Conservation (phyloP, 1,140 invertebrate species). For the Eurosta solidaginis region DNA sequence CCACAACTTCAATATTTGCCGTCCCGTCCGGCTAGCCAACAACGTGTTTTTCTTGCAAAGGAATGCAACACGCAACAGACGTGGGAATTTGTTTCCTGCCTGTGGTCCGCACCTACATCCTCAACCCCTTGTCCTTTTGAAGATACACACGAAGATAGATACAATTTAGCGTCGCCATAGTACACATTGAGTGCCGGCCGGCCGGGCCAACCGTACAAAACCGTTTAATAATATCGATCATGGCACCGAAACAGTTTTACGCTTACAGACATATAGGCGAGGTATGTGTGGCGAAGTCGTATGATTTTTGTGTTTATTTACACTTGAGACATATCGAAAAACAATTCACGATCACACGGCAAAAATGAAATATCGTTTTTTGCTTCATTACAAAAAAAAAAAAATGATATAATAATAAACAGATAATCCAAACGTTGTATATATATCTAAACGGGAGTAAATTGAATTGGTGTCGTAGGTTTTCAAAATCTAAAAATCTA, state of each 20-base stretch:
- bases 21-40: too few relatives aligned
- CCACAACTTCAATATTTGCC: neutral
- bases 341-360: constrained; percentile 25
- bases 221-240: constrained; percentile 19
- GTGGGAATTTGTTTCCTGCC: constrained; percentile 15
- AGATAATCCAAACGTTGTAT: constrained; percentile 11
- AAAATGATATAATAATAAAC: constrained; percentile 12
- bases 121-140: neutral
- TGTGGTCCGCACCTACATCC: neutral
- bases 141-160: neutral
- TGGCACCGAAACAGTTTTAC: neutral
- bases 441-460: neutral
- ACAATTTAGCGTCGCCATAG: neutral
- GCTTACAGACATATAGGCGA: neutral
- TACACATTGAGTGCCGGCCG: constrained; percentile 10
- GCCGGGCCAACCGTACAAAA: neutral
- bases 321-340: constrained; percentile 28
- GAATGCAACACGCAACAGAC: neutral
- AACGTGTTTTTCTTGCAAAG: neutral
- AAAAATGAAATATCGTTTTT: neutral
- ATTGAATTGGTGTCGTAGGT: neutral
- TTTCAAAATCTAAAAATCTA: neutral
- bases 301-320: constrained; percentile 17
- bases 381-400: neutral
- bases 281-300: neutral